These are phyloP conservation scores for Brachynemurus nebulosus DNA, from an alignment of 2,888 invertebrate genomes.

Conservation along the genomic window DNA sequence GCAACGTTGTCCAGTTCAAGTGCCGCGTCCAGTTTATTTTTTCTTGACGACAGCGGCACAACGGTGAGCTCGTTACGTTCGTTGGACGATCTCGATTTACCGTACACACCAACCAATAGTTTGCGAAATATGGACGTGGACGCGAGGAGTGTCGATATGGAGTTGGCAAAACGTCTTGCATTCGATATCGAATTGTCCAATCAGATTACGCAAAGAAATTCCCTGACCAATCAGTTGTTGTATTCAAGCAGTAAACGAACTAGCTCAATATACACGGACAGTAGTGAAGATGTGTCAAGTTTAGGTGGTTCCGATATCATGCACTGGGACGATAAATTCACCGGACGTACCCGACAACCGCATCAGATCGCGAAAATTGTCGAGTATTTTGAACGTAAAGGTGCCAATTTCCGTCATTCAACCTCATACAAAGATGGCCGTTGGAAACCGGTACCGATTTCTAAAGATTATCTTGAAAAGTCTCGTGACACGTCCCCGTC, in stretches of 20 bases:
- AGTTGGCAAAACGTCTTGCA: conserved; percentile 35
- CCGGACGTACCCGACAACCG: conserved; percentile 36
- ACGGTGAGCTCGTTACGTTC: conserved; percentile 43
- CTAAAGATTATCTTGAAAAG: background rate
- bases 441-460: conserved; percentile 28
- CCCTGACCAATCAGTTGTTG: conserved; percentile 37
- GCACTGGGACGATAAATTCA: conserved; percentile 52
- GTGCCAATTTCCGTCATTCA: conserved; percentile 35
- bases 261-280: conserved; percentile 74
- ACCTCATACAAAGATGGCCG: conserved; percentile 30
- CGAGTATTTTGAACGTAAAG: conserved; percentile 75
- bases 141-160: conserved; percentile 30
- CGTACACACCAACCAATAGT: conserved; percentile 15
- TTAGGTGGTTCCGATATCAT: conserved; percentile 62
- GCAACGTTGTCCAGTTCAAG: conserved; percentile 31
- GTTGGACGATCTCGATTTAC: conserved; percentile 39
- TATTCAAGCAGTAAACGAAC: conserved; percentile 48
- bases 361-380: conserved; percentile 70
- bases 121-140: conserved; percentile 29
- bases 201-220: conserved; percentile 31
- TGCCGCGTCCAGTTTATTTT: conserved; percentile 38
- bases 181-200: conserved; percentile 33
- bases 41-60: conserved; percentile 46
- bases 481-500: background rate
- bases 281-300: conserved; percentile 73